Conservation (phyloP, 2,888 invertebrate species). For the Brachycybe producta region DNA sequence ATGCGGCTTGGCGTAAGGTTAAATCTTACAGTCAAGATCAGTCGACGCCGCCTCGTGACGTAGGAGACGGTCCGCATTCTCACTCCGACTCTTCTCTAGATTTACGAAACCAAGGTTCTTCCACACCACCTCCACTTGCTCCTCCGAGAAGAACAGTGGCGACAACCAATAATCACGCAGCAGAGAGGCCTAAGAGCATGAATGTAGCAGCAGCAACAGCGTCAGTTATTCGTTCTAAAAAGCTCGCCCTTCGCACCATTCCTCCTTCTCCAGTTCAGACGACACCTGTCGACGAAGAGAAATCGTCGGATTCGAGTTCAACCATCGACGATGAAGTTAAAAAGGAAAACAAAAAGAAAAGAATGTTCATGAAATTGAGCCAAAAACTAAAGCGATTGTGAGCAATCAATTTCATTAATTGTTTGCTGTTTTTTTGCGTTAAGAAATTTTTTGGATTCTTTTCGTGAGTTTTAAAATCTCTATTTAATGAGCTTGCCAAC, state of each 20-base stretch:
- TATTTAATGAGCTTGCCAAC: no score
- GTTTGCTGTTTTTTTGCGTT: no score
- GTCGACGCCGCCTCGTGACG: slow-evolving; percentile 8
- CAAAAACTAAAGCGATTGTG: no score
- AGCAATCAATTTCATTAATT: no score
- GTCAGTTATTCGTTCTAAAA: no score
- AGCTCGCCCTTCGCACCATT: no score
- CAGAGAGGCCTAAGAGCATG: not conserved
- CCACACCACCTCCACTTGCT: no score
- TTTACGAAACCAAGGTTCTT: not conserved
- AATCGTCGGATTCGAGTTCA: slow-evolving; percentile 19
- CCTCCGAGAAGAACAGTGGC: no score
- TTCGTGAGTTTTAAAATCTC: no score
- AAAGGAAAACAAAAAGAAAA: slow-evolving; percentile 18
- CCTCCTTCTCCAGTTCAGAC: not conserved
- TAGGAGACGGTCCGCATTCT: not conserved
- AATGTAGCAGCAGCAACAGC: not conserved
- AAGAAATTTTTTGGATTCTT: no score
- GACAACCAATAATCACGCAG: not conserved
- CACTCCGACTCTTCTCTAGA: not conserved
- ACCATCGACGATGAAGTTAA: slow-evolving; percentile 16
- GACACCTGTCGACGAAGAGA: slow-evolving; percentile 9
- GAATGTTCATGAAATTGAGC: slow-evolving; percentile 6
- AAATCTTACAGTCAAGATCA: slow-evolving; percentile 16
- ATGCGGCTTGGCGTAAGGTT: not conserved